Percentiles rank a stretch among this genome's conserved stretches.
These are phyloP conservation scores for Chascanopsetta lugubris DNA, from an alignment of 2,113 vertebrate genomes.

Conservation along the genomic window DNA sequence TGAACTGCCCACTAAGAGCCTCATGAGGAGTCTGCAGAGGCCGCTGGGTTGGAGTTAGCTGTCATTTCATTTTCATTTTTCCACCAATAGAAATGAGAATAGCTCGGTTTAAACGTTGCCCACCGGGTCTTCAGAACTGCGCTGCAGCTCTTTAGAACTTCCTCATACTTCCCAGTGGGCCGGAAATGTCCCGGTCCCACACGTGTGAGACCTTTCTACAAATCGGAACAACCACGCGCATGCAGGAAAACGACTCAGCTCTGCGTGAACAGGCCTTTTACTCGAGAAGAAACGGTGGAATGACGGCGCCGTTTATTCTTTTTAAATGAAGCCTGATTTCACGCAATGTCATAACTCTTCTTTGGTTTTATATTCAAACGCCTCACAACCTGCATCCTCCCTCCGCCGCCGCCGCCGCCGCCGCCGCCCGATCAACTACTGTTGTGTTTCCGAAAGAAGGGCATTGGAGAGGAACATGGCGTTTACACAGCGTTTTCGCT, in stretches of 20 bases:
- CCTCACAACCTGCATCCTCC: neutral
- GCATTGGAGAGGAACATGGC: constrained; percentile 37
- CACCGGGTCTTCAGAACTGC: neutral
- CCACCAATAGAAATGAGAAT: too few species aligned
- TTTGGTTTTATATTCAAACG: constrained; percentile 14
- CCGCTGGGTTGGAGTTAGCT: too few species aligned
- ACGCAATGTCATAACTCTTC: neutral
- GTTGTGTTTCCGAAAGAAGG: constrained; percentile 27
- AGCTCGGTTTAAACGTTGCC: too few species aligned
- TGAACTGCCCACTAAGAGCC: too few species aligned
- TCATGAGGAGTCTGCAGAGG: too few species aligned
- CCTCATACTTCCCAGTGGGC: neutral
- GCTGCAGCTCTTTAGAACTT: neutral
- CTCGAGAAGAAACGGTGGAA: too few species aligned
- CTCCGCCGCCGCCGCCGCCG: constrained; percentile 12
- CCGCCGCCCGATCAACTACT: constrained; percentile 26
- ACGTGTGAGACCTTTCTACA: neutral
- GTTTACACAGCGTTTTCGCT: constrained; percentile 28
- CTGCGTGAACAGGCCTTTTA: neutral
- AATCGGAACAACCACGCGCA: neutral
- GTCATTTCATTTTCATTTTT: too few species aligned
- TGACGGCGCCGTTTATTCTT: too few species aligned
- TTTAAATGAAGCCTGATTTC: neutral
- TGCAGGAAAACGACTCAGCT: neutral
- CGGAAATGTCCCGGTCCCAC: neutral